Base-by-base conservation (phyloP, 2,797 vertebrate species). In the Aselliscus stoliczkanus region DNA sequence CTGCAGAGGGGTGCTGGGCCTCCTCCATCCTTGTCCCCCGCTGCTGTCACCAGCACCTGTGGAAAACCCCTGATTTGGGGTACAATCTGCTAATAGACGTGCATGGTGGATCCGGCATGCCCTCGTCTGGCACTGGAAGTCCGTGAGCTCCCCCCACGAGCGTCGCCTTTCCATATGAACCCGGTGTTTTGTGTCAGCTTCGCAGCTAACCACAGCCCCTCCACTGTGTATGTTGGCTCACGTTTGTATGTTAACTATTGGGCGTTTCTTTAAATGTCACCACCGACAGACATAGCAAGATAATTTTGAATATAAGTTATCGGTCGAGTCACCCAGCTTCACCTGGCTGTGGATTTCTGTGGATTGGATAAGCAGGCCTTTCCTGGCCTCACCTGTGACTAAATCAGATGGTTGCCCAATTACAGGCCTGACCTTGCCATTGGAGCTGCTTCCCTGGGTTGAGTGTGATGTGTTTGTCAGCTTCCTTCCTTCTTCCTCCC, bases 341-440 rank as follows among this genome's bases (percentile, higher is more conserved):
- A 27, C 25, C 21, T 20, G 52, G 56, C 56, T 39, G 18, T 65
- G 27, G 58, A 27, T 52, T 8, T 39, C 29, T 18, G 64, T 34
- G 50, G 44, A 20, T 11, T 4, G 10, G 73, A 5, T 4, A 5
- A 10, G 67, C 50, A 9, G 10, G 8, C 15, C 20, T 13, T 52
- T 17, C 76, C n/a, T 8, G 6, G 37, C 14, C 29, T 23, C 25
- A 4, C 42, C 11, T 34, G 25, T 21, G 25, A 31, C 69, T 18
- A 29, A 50, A 7, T 47, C 72, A 47, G 29, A 1, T 2, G 3
- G 23, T 25, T 70, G 17, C 72, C 47, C 27, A 4, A 0, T 12
- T 1, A 1, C 0, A 14, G 6, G 47, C 34, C 47, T 2, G 1
- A 14, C 14, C 75, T 60, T 0, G 3, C 44, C 15, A 1, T 9